Base-by-base conservation (phyloP, 2,113 vertebrate genomes). In the Thinocorus orbignyianus region DNA sequence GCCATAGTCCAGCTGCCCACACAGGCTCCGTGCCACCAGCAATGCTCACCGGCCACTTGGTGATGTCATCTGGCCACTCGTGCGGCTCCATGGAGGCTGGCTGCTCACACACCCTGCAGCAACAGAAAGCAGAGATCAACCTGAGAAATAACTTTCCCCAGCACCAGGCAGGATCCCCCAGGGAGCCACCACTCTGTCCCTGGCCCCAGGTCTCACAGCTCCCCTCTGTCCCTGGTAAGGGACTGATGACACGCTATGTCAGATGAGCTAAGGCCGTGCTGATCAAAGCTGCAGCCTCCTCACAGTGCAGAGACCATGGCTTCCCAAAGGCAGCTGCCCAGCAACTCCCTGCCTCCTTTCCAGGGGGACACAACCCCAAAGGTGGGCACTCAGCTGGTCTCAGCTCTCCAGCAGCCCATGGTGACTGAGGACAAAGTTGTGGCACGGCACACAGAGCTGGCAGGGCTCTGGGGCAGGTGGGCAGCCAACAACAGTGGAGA, bases 1-100 rank as follows among this genome's bases (percentile, higher is more conserved):
- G 57, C 66, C 73, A 17, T 11, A 7, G 11, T 52, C 49, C 41
- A 54, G n/a, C n/a, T 39, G 35, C n/a, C 17, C 11, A 0, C 7
- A 30, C 11, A 39, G 19, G 51, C 80, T 54, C 37, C 10, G 42
- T n/a, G 44, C 22, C 51, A 12, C 31, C 3, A 2, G 41, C 1
- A 1, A 46, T 44, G 97, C 99, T 98, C 97, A 99, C 99, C 51
- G 99, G 99, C 99, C 99, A 99, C 89, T 99, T 99, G 96, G 99
- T 99, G 98, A 99, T 99, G 97, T 99, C 99, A 95, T 99, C 99
- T 2, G 99, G 98, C 99, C 99, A 99, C 91, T 99, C 99, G 1
- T 99, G 99, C 2, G 99, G 99, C 25, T 99, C 96, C 86, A 98
- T 99, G 0, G 99, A 99, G 66, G 99, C 99, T 12, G 99, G 99